Evolutionary conservation across 2,888 invertebrate genomes (phyloP).

Genomic region (Cosmia pyralina): DNA sequence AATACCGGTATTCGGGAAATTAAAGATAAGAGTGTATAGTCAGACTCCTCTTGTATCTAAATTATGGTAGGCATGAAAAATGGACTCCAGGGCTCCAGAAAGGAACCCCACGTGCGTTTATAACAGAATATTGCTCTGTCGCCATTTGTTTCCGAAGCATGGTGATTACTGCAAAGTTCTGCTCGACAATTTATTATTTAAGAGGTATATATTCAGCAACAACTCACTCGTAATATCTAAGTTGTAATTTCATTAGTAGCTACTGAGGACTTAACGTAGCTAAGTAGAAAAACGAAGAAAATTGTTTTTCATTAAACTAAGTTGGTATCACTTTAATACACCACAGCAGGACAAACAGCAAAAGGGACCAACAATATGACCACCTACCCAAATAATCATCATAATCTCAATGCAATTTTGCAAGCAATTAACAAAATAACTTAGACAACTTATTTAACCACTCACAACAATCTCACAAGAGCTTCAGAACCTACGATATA

Average conservation of each 20-base stretch:
- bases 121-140: background rate
- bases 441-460: constrained; percentile 25
- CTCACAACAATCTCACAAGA: constrained; percentile 21
- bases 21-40: too few species aligned
- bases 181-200: background rate
- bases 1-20: background rate
- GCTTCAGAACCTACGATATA: constrained; percentile 31
- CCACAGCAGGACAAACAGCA: background rate
- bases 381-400: constrained; percentile 1
- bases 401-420: constrained; percentile 10
- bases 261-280: too few species aligned
- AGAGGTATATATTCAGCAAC: background rate
- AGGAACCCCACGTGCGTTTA: too few species aligned
- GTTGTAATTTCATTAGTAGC: too few species aligned
- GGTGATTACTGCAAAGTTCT: background rate
- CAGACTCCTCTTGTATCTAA: background rate
- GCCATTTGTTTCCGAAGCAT: background rate
- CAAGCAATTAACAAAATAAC: constrained; percentile 18
- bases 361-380: background rate
- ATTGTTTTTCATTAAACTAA: background rate
- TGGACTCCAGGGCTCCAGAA: background rate
- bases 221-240: too few species aligned
- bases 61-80: background rate
- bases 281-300: background rate
- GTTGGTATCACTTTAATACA: background rate